Conservation (phyloP, 2,113 vertebrate genomes). For the Actinemys pallida region DNA sequence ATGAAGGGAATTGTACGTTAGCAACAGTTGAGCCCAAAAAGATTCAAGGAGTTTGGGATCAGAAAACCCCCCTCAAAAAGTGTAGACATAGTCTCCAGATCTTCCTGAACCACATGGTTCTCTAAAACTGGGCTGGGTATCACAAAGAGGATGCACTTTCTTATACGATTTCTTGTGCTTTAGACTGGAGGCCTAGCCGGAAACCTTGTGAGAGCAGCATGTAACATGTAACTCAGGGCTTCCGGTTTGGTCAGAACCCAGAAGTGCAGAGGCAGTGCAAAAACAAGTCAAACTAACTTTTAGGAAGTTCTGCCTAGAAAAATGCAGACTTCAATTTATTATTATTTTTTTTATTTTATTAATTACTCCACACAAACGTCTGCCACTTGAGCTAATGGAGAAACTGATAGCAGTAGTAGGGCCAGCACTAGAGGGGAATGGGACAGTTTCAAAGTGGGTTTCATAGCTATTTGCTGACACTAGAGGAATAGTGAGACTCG, state of each 20-base stretch:
- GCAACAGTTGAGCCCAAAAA: not conserved
- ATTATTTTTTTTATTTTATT: not conserved
- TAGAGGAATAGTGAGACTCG: too few species aligned
- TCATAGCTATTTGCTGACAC: too few species aligned
- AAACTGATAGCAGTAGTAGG: too few species aligned
- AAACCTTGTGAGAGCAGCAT: not conserved
- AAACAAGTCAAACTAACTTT: not conserved
- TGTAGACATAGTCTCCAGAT: not conserved
- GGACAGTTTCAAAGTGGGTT: too few species aligned
- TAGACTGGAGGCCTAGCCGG: not conserved
- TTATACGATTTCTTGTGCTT: not conserved
- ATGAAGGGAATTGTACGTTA: not conserved
- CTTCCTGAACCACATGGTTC: not conserved
- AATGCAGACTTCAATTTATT: not conserved
- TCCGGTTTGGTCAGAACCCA: not conserved
- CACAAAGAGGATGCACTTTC: not conserved
- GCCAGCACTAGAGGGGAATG: too few species aligned
- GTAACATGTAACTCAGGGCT: not conserved
- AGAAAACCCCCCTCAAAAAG: not conserved
- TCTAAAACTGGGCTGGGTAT: not conserved
- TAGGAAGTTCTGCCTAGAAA: not conserved
- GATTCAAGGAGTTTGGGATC: not conserved
- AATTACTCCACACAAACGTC: not conserved
- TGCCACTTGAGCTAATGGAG: too few species aligned
- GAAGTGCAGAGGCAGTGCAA: not conserved